Percentiles rank a stretch among this genome's conserved stretches.
phyloP scores from a whole-genome alignment of 2,113 vertebrate genomes.

The Malurus cyaneus region DNA sequence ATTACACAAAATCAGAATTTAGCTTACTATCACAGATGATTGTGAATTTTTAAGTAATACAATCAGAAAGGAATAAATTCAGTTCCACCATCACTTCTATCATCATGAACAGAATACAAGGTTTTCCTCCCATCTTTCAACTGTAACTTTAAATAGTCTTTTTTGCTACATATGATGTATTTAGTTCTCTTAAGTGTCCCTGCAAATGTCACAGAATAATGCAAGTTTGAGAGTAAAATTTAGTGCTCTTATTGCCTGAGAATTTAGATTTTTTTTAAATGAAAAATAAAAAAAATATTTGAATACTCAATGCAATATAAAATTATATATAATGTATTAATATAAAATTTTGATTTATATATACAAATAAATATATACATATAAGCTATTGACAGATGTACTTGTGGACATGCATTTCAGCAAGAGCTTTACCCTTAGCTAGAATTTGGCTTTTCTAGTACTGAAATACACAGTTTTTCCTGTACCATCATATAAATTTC shows the following conservation, averaged over 20 bases:
- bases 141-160: neutral
- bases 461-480: neutral
- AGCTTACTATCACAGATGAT: neutral
- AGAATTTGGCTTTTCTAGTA: neutral
- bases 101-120: neutral
- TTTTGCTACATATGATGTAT: neutral
- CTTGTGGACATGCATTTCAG: neutral
- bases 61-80: neutral
- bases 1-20: slow-evolving; percentile 6
- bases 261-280: neutral
- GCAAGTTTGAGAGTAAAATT: neutral
- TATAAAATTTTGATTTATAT: too few relatives aligned
- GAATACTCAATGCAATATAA: neutral
- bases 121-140: neutral
- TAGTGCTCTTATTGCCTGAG: neutral
- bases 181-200: neutral
- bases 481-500: neutral
- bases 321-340: neutral
- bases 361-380: neutral
- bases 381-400: neutral
- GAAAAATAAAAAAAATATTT: neutral
- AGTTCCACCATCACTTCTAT: neutral
- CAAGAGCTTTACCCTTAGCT: neutral
- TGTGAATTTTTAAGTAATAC: neutral
- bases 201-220: slow-evolving; percentile 1